phyloP scores from a whole-genome alignment of 2,888 invertebrate species.

The Synergus japonicus region DNA sequence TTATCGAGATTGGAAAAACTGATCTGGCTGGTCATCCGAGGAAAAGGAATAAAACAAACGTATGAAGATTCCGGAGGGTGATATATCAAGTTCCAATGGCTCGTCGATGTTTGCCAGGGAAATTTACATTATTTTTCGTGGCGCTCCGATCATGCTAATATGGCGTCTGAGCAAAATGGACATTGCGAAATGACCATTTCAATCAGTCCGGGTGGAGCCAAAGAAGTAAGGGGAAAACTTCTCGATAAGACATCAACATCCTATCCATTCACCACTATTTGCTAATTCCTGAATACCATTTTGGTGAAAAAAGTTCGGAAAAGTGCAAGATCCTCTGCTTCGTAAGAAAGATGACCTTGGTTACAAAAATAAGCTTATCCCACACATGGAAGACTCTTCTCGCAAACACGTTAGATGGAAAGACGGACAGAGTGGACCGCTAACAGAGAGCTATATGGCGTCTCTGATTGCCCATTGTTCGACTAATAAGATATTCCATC shows the following conservation, averaged over 20 bases:
- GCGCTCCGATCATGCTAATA: background rate
- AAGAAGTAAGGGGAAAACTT: background rate
- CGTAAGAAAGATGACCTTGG: constrained; percentile 40
- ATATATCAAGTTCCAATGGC: background rate
- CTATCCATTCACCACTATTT: background rate
- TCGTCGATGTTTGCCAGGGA: background rate
- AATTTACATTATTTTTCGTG: background rate
- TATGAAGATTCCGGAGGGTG: background rate
- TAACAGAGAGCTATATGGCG: constrained; percentile 70
- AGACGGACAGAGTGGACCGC: constrained; percentile 60
- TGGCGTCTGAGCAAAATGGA: background rate
- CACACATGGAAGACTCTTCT: constrained; percentile 39
- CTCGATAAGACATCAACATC: background rate
- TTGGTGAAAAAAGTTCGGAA: background rate
- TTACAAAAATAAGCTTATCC: constrained; percentile 38
- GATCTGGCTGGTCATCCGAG: background rate
- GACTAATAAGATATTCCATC: constrained; percentile 75
- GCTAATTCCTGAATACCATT: background rate
- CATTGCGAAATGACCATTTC: background rate
- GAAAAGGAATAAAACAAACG: no score
- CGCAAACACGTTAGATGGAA: constrained; percentile 47
- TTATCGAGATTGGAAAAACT: background rate
- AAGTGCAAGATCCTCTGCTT: background rate
- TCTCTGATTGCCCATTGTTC: constrained; percentile 76
- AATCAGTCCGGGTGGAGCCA: background rate